phyloP scores from a whole-genome alignment of 2,113 vertebrate species.

The Podiceps cristatus region DNA sequence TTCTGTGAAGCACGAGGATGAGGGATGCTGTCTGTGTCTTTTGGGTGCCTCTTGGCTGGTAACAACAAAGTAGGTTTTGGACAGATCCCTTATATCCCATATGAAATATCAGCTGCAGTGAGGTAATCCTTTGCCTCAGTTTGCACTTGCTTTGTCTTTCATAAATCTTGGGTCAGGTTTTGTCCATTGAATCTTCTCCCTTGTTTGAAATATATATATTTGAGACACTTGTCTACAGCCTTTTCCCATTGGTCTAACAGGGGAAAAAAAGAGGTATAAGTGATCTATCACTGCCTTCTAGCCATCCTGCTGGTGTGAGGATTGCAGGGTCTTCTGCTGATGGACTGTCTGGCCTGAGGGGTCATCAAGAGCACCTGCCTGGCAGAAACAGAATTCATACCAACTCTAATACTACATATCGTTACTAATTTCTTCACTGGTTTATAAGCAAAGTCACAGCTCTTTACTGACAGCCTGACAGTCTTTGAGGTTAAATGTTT shows the following conservation, averaged over 20 bases:
- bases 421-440: neutral
- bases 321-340: neutral
- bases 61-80: neutral
- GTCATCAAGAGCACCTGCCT: neutral
- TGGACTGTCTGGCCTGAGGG: neutral
- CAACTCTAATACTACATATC: neutral
- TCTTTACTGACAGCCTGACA: neutral
- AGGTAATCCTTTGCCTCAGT: neutral
- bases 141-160: neutral
- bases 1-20: neutral
- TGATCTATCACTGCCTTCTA: neutral
- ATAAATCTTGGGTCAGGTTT: neutral
- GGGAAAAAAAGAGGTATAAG: neutral
- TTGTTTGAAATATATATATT: neutral
- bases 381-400: neutral
- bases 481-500: neutral
- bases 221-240: neutral
- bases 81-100: neutral
- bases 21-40: neutral
- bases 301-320: neutral
- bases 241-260: neutral
- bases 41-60: neutral
- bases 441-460: neutral
- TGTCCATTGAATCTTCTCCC: neutral
- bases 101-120: neutral